Conservation (phyloP, 2,113 vertebrate species). For the Zeus faber region DNA sequence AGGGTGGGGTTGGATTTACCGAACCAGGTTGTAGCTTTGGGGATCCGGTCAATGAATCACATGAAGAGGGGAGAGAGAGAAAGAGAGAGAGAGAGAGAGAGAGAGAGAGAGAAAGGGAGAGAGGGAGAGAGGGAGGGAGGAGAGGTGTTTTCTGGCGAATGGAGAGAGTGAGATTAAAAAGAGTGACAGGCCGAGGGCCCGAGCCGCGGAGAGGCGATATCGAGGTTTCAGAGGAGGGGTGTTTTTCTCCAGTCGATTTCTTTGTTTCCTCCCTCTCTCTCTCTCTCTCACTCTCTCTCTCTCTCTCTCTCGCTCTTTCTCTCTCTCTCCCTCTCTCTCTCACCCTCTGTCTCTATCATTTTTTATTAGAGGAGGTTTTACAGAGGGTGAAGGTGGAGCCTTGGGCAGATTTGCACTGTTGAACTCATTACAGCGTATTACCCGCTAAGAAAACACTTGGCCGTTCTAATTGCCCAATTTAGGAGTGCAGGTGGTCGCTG, state of each 20-base stretch:
- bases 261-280: constrained; percentile 20
- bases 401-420: constrained; percentile 52
- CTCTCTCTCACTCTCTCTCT: not conserved
- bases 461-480: constrained; percentile 66
- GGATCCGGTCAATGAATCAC: constrained; percentile 59
- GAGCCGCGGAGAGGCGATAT: constrained; percentile 7
- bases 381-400: constrained; percentile 51
- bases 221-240: constrained; percentile 1
- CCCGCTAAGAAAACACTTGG: constrained; percentile 61
- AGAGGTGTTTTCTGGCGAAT: constrained; percentile 29
- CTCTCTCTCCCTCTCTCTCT: not conserved
- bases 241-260: constrained; percentile 21
- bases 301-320: not conserved
- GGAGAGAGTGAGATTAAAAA: constrained; percentile 50
- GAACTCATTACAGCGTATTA: constrained; percentile 69
- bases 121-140: constrained; percentile 15
- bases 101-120: constrained; percentile 8
- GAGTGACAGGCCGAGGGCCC: constrained; percentile 50
- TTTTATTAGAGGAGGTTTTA: constrained; percentile 10
- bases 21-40: constrained; percentile 55
- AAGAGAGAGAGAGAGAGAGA: no score
- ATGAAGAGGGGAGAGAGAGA: constrained; percentile 10
- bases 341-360: not conserved
- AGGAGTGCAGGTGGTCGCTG: constrained; percentile 62
- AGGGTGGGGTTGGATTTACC: no score